Evolutionary conservation across 2,113 vertebrate species (phyloP).

Genomic region (Platysternon megacephalum): DNA sequence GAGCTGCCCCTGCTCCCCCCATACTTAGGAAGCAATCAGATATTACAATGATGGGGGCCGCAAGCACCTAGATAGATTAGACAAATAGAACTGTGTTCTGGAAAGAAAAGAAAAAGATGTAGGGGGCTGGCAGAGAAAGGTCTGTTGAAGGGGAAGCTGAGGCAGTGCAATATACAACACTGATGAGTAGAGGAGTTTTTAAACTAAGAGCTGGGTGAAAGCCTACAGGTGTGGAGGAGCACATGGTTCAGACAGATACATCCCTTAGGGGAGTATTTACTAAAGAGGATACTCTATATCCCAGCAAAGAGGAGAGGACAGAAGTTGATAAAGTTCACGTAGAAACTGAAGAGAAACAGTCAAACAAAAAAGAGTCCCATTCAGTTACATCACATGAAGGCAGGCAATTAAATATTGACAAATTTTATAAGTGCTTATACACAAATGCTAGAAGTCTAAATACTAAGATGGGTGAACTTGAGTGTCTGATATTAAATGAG

Average conservation of each 20-base stretch:
- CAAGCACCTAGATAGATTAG: constrained; percentile 27
- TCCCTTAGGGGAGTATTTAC: no score
- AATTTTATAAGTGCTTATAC: not conserved
- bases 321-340: no score
- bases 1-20: no score
- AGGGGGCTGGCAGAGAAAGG: not conserved
- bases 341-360: not conserved
- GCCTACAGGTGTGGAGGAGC: not conserved
- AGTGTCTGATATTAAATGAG: not conserved
- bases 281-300: no score
- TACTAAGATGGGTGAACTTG: not conserved
- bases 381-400: no score
- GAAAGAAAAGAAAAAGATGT: not conserved
- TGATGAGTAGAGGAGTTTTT: no score
- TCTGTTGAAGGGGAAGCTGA: not conserved
- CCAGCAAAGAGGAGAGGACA: no score
- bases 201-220: not conserved
- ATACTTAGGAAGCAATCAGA: constrained; percentile 42
- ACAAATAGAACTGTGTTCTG: constrained; percentile 29
- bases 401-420: no score
- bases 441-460: not conserved
- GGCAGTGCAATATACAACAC: not conserved
- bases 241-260: no score
- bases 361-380: no score
- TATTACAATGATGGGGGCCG: not conserved